Base-by-base conservation (phyloP, 2,113 vertebrate species). In the Rissa tridactyla region DNA sequence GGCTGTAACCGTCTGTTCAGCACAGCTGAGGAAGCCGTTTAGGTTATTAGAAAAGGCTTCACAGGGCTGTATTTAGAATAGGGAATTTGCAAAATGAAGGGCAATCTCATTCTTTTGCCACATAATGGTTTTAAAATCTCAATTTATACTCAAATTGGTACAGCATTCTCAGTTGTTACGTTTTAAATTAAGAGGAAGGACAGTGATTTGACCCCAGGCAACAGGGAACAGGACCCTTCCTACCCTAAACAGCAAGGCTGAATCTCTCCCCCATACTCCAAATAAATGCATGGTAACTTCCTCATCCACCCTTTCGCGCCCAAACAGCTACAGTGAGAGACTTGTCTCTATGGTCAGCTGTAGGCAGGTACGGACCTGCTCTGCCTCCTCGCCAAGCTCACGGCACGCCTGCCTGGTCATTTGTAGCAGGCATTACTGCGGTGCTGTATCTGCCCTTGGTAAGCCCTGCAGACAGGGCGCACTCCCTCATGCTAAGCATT, bases 371-470 rank as follows among this genome's bases (percentile, higher is more conserved):
- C 5, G 15, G 66, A 71, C 8, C 15, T 0, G 9, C 57, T 83
- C n/a, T 58, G 52, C 11, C 25, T 54, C 30, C 32, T 27, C 4
- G 1, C 15, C 18, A 15, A 47, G 47, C 23, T 76, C 38, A 17
- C 0, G 0, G 46, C 1, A 0, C 4, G 14, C 3, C 1, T 14
- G 40, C 6, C 3, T 38, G 65, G 17, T 29, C 46, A 2, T 29
- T 12, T 2, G 26, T 9, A 78, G 55, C 51, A 17, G 44, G 3
- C 16, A 42, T 19, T 15, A 3, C 55, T 66, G 32, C 3, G 1
- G 58, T 32, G 38, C 57, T 46, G 49, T 29, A 26, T 4, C n/a
- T 61, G 70, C 17, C 9, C 32, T 46, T 55, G 21, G 64, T 2
- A 40, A 25, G 38, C n/a, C 36, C 21, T 12, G 5, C 1, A 32